Percentiles rank a stretch among this genome's conserved stretches.
These are phyloP conservation scores for Dusona sp. DNA, from an alignment of 2,888 invertebrate genomes.

Conservation along the genomic window DNA sequence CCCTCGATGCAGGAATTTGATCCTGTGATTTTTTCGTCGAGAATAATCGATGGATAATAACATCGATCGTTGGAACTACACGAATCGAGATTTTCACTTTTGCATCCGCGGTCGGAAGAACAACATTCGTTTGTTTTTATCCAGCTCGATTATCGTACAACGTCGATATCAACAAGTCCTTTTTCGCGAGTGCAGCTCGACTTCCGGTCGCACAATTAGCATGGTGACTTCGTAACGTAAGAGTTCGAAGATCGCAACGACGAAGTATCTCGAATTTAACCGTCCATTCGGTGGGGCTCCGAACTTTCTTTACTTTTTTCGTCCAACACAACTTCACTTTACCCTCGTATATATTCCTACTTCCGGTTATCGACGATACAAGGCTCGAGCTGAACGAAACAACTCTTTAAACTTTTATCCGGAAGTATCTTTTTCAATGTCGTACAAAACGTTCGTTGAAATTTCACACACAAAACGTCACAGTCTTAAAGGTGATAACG, in stretches of 20 bases:
- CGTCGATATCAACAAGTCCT: conserved; percentile 22
- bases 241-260: neutral
- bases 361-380: neutral
- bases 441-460: neutral
- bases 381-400: neutral
- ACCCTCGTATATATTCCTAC: neutral
- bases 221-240: conserved; percentile 24
- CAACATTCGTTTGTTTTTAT: neutral
- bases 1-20: neutral
- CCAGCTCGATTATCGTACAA: neutral
- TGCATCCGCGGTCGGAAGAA: neutral
- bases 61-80: neutral
- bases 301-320: neutral
- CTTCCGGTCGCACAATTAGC: conserved; percentile 37
- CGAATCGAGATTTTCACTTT: neutral
- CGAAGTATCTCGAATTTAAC: conserved; percentile 16
- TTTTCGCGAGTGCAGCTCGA: conserved; percentile 43
- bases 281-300: conserved; percentile 42
- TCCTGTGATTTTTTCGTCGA: neutral
- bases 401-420: neutral
- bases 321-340: neutral
- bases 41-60: neutral
- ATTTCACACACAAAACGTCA: neutral
- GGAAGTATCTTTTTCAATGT: neutral
- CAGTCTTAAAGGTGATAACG: neutral